Conservation (phyloP, 1,140 invertebrate genomes). For the Calephelis nemesis region DNA sequence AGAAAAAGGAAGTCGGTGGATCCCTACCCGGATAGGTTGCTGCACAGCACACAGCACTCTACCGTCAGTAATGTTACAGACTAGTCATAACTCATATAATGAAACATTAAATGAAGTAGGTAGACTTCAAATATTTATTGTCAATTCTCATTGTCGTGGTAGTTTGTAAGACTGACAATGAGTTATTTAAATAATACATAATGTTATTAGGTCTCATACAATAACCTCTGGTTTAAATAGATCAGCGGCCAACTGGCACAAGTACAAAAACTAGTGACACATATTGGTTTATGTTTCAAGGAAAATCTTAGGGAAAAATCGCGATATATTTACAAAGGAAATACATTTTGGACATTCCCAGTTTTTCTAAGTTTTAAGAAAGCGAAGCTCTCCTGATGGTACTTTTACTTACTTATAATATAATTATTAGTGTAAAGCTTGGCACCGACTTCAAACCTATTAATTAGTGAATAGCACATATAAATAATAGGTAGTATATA, state of each 20-base stretch:
- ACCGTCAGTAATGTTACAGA: too few species aligned
- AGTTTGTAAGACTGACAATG: background rate
- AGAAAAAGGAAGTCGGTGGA: too few species aligned
- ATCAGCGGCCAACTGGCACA: constrained; percentile 26
- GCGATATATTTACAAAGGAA: background rate
- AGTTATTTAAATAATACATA: background rate
- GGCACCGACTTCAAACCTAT: too few species aligned
- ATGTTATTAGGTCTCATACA: background rate
- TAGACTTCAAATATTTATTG: background rate
- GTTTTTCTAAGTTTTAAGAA: too few species aligned
- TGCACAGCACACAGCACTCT: too few species aligned
- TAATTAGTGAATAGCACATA: too few species aligned
- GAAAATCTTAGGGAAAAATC: constrained; percentile 2
- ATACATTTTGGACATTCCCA: background rate
- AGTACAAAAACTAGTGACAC: constrained; percentile 27
- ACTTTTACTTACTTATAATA: too few species aligned
- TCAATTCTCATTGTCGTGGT: background rate
- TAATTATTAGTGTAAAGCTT: too few species aligned
- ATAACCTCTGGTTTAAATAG: constrained; percentile 17
- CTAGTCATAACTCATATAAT: background rate
- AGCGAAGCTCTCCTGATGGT: too few species aligned
- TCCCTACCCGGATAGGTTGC: too few species aligned
- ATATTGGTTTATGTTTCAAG: constrained; percentile 15
- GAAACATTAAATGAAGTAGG: background rate
- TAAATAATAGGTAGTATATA: too few species aligned